Evolutionary conservation across 2,797 vertebrate genomes (phyloP).

Genomic region (Enteromius viviparus): DNA sequence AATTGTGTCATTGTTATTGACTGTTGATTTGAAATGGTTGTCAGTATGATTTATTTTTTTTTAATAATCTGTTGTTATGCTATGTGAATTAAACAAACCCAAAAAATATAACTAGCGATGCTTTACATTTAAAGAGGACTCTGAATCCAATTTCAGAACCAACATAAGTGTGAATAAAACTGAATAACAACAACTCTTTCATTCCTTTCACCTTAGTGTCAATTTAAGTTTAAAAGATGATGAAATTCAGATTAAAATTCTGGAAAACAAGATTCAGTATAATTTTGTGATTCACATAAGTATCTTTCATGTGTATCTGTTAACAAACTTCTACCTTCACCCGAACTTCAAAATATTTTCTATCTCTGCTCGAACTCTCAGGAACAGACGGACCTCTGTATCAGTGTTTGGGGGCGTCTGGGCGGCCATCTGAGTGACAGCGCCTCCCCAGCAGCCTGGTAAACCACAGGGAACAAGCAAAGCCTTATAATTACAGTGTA

Average conservation of each 20-base stretch:
- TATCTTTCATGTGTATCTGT: not conserved
- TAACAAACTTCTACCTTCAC: not conserved
- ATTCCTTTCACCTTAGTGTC: not conserved
- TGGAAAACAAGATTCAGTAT: not conserved
- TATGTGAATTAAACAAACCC: no score
- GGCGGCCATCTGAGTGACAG: conserved; percentile 29
- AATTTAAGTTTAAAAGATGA: not conserved
- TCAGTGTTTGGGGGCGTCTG: conserved; percentile 30
- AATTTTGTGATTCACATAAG: not conserved
- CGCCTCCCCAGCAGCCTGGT: not conserved
- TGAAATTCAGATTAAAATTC: not conserved
- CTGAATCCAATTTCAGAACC: not conserved
- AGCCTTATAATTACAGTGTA: conserved; percentile 54
- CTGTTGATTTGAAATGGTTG: no score
- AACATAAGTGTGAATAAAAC: no score
- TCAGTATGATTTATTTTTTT: no score
- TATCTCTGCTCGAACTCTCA: not conserved
- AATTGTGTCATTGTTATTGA: no score
- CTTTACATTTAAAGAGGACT: not conserved
- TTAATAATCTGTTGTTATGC: no score
- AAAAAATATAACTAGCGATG: not conserved
- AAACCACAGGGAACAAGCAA: conserved; percentile 43
- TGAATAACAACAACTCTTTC: no score
- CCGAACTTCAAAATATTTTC: not conserved
- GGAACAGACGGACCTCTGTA: not conserved